Evolutionary conservation across 2,888 invertebrate species (phyloP), one percentile per base, ranked within the genome.

Genomic region (Netelia virgata): DNA sequence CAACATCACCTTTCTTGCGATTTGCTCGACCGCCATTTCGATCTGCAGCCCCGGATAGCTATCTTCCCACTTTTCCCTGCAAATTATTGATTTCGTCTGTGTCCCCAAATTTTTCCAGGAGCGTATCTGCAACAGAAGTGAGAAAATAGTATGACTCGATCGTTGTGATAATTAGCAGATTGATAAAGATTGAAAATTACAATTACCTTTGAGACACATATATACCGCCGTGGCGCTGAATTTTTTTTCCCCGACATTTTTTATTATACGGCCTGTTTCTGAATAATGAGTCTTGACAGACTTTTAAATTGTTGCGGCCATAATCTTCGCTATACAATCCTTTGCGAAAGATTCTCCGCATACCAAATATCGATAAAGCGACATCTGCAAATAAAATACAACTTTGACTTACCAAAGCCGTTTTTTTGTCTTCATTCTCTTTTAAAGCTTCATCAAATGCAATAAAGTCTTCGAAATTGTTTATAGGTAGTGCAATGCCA

Each of bases 171-270:
- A 1, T 43, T 57, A 23, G 8, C 28, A 18, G 55, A 23, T 55
- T 57, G 28, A 6, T 20, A 2, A 36, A 68, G 18, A 77, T 63
- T 16, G 43, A n/a, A 70, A 69, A 55, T 57, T n/a, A 50, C 53
- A 74, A 59, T 57, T 82, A 82, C 72, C 82, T 82, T 64, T 9
- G 23, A 82, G 72, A 59, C 77, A 82, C 59, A 20, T 55, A 28
- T 20, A 82, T 18, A 53, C 43, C n/a, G n/a, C 14, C 41, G 82
- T 82, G 6, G 11, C 55, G 11, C 77, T 77, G 82, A 82, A 77
- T 8, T 82, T 63, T 47, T 20, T 41, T 50, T 82, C 64, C 20
- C 82, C 77, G 3, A 63, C 43, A 59, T 43, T 43, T 3, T 76
- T 69, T 0, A 77, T 6, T 23, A 41, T 43, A 20, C 77, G 72